A percentile compares a stretch with the other conserved stretches of the same genome.
Conservation (phyloP, 2,113 vertebrate genomes). For the Hiodon alosoides region DNA sequence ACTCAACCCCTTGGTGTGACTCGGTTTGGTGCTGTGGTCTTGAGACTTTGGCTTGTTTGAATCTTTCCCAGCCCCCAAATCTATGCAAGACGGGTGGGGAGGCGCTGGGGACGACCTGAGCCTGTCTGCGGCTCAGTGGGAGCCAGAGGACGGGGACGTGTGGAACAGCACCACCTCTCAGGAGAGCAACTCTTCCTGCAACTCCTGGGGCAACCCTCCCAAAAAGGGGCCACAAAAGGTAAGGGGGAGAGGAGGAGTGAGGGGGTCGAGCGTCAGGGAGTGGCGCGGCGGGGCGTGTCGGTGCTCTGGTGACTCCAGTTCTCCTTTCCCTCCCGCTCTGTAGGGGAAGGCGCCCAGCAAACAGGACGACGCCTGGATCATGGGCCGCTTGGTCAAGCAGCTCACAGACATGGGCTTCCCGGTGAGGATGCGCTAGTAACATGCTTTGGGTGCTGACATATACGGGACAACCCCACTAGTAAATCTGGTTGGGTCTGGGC, state of each 20-base stretch:
- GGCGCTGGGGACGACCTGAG: constrained; percentile 79
- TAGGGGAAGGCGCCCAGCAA: constrained; percentile 85
- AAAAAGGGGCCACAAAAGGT: constrained; percentile 91
- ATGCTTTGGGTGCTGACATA: too few species aligned
- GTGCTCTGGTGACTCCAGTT: background rate
- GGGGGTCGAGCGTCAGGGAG: background rate
- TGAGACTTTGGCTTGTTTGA: constrained; percentile 14
- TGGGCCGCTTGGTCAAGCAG: constrained; percentile 93
- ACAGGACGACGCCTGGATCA: constrained; percentile 90
- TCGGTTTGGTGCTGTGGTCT: too few species aligned
- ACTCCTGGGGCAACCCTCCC: constrained; percentile 83
- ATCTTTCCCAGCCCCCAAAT: constrained; percentile 78
- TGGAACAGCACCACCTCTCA: constrained; percentile 90
- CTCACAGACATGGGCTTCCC: constrained; percentile 99
- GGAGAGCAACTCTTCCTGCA: constrained; percentile 85
- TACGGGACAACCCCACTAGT: too few species aligned
- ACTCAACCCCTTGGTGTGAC: background rate
- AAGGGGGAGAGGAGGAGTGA: too few species aligned
- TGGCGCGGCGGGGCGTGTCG: background rate
- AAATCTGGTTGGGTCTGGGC: too few species aligned
- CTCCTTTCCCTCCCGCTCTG: background rate
- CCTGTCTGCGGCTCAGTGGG: constrained; percentile 81
- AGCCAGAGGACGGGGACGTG: constrained; percentile 88
- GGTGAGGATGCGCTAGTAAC: constrained; percentile 56
- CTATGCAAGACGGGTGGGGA: constrained; percentile 99